Base-by-base conservation (phyloP, 2,888 invertebrate species). In the Nemotelus pantherinus region DNA sequence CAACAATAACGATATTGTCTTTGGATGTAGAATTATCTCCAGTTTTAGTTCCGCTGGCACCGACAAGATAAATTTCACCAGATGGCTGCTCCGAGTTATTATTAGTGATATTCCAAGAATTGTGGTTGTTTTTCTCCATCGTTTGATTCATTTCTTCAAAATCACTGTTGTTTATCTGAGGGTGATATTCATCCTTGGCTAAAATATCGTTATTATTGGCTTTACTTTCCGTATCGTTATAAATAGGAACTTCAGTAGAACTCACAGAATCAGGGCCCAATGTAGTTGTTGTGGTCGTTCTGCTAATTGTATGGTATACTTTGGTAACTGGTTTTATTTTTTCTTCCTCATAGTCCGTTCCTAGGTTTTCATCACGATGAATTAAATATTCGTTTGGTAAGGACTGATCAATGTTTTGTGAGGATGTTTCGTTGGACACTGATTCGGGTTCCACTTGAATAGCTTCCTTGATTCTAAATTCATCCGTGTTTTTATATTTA, bases 251-350 rank as follows among this genome's bases (percentile, higher is more conserved):
- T n/a, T 53, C 70, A 7, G 55, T 7, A 2, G 70, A 39, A 3
- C 53, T 10, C 5, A 7, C 65, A 2, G 74, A 44, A 2, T 58
- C 72, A 3, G 72, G 25, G 3, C 41, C 45, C 5, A 58, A 1
- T n/a, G 77, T 1, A 45, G 75, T 43, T n/a, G 71, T 25, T 4
- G 63, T 77, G 5, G 78, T 79, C 9, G 78, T 78, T 39, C 79
- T 58, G 25, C 68, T 79, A 41, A 78, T 78, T 39, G 77, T 74
- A 48, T 78, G 78, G 10, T 78, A 79, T 7, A 77, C 77, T 71
- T 77, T 79, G 2, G 76, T 77, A 3, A 79, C 45, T 43, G 79
- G 79, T 50, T 77, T 79, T 3, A 68, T 68, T 39, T 80, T 75
- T 2, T 79, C 72, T 45, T 70, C 67, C 45, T 65, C 77, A 44